phyloP scores from a whole-genome alignment of 2,888 invertebrate genomes.

The Tetanocera ferruginea region DNA sequence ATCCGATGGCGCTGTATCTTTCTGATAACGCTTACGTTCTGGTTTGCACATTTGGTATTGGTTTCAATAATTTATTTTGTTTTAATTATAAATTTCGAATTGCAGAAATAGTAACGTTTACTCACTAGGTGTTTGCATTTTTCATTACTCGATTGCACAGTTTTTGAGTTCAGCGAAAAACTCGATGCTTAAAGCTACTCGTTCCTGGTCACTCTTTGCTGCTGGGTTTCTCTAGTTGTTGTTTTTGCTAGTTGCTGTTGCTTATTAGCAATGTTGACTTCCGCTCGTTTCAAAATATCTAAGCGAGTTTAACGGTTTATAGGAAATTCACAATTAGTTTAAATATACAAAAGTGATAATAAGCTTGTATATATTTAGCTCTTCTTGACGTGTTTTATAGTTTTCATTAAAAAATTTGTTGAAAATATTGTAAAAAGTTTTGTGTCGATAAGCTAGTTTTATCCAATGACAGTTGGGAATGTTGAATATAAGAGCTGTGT shows the following conservation, averaged over 20 bases:
- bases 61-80: no score
- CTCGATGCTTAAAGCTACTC: conserved; percentile 32
- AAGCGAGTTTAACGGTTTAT: conserved; percentile 28
- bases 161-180: conserved; percentile 16
- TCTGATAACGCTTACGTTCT: conserved; percentile 65
- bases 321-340: neutral
- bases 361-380: neutral
- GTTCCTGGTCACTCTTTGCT: conserved; percentile 38
- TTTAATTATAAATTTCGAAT: neutral
- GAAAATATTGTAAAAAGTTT: neutral
- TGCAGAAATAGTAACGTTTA: conserved; percentile 18
- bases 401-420: neutral
- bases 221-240: conserved; percentile 31
- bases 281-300: conserved; percentile 20
- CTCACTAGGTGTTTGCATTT: conserved; percentile 35
- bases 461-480: neutral
- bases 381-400: neutral
- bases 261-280: conserved; percentile 2
- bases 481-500: no score
- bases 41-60: neutral
- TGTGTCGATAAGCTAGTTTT: neutral
- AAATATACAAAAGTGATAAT: neutral
- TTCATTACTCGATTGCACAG: conserved; percentile 26
- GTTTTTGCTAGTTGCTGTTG: conserved; percentile 33
- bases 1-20: conserved; percentile 64